Percentiles rank a stretch among this genome's conserved stretches.
These are phyloP conservation scores for Cygnus atratus DNA, from an alignment of 2,113 vertebrate genomes.

Conservation along the genomic window DNA sequence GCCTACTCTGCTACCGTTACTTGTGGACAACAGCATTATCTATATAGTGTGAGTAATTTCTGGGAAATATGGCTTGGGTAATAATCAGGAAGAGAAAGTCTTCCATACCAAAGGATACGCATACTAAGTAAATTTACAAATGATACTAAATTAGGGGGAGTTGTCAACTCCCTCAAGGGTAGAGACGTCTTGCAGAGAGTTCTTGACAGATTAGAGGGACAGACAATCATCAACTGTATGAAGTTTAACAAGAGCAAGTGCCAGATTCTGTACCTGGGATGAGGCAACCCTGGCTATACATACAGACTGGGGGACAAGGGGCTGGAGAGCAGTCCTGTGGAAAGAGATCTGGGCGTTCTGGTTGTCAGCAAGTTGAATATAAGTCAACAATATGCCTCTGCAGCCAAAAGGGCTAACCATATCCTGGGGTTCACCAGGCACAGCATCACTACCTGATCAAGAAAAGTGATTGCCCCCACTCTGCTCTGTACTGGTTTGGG, in stretches of 20 bases:
- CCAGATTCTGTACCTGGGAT: too few relatives aligned
- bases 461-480: background rate
- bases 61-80: background rate
- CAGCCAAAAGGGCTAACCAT: background rate
- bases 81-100: background rate
- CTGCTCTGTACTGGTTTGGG: background rate
- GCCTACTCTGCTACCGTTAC: background rate
- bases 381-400: background rate
- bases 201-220: too few relatives aligned
- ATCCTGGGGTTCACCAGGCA: background rate
- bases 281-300: too few relatives aligned
- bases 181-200: too few relatives aligned
- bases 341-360: background rate
- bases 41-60: accelerated
- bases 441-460: background rate
- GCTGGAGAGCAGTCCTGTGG: too few relatives aligned
- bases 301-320: too few relatives aligned
- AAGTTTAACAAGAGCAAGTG: too few relatives aligned
- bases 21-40: background rate
- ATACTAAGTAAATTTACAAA: too few relatives aligned
- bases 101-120: background rate
- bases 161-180: too few relatives aligned
- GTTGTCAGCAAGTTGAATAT: background rate
- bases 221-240: too few relatives aligned
- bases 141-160: too few relatives aligned